A percentile compares a stretch with the other conserved stretches of the same genome.
phyloP scores from a whole-genome alignment of 2,113 vertebrate genomes.

The Pelusios castaneus region DNA sequence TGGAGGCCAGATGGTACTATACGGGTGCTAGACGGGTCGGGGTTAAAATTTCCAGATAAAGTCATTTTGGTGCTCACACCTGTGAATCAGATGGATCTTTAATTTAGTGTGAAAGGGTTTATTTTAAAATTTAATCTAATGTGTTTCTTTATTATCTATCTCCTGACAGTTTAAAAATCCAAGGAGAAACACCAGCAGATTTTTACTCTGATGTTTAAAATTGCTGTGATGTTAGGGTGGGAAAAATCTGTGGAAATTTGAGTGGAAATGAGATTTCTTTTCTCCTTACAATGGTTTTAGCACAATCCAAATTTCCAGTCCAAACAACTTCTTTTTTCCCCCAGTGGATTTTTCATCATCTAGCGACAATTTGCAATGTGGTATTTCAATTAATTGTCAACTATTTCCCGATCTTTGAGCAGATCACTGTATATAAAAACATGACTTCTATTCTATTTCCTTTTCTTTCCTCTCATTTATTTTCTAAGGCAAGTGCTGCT shows the following conservation, averaged over 20 bases:
- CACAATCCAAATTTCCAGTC: conserved; percentile 74
- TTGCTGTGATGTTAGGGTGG: conserved; percentile 41
- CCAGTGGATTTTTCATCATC: conserved; percentile 66
- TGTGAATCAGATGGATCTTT: conserved; percentile 1
- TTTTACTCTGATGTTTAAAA: background rate
- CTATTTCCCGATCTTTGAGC: conserved; percentile 71
- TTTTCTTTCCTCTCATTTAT: conserved; percentile 58
- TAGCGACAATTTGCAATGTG: conserved; percentile 75
- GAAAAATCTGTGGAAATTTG: conserved; percentile 65
- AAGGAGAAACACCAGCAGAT: background rate
- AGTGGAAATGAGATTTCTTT: conserved; percentile 59
- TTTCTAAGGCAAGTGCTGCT: conserved; percentile 65
- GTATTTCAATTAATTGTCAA: conserved; percentile 75
- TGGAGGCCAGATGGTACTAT: background rate
- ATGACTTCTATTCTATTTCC: conserved; percentile 44
- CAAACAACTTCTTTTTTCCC: conserved; percentile 60
- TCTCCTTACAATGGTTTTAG: conserved; percentile 68
- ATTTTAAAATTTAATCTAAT: too few relatives aligned
- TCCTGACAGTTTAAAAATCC: conserved; percentile 1
- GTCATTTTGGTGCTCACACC: conserved; percentile 40
- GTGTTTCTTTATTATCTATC: too few relatives aligned
- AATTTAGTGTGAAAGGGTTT: too few relatives aligned
- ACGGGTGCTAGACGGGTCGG: background rate
- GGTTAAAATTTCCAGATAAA: conserved; percentile 43
- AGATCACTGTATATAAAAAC: conserved; percentile 65